Evolutionary conservation across 2,888 invertebrate genomes (phyloP).

Genomic region (Lepidocyrtoides sp.): DNA sequence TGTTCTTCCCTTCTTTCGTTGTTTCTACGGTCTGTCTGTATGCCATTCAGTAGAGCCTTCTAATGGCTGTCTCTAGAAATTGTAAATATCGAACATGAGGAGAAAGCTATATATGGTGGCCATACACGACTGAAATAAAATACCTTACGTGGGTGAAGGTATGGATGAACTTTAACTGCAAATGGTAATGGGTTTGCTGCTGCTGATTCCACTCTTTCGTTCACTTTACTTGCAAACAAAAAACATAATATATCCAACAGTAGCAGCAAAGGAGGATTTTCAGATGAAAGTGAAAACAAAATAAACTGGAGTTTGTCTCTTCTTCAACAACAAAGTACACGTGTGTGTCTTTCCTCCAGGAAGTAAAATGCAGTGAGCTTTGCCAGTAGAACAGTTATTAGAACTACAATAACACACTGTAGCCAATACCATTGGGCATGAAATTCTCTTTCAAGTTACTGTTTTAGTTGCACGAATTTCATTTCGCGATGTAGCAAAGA

Average conservation of each 20-base stretch:
- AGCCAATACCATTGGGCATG: not conserved
- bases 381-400: slow-evolving; percentile 44
- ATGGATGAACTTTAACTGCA: slow-evolving; percentile 61
- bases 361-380: slow-evolving; percentile 27
- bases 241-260: too few relatives aligned
- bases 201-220: slow-evolving; percentile 1
- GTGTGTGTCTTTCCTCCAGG: not conserved
- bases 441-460: slow-evolving; percentile 1
- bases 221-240: not conserved
- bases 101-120: not conserved
- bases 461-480: slow-evolving; percentile 4
- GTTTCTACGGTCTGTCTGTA: not conserved
- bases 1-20: slow-evolving; percentile 31
- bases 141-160: slow-evolving; percentile 13
- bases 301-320: not conserved
- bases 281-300: slow-evolving; percentile 5
- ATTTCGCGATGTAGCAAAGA: slow-evolving; percentile 28
- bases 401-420: slow-evolving; percentile 27
- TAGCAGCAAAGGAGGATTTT: not conserved
- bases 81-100: slow-evolving; percentile 63
- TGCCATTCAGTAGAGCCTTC: not conserved
- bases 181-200: slow-evolving; percentile 55
- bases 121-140: not conserved
- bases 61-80: slow-evolving; percentile 9
- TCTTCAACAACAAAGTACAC: not conserved